Conservation (phyloP, 2,113 vertebrate species). For the Alligator sinensis region DNA sequence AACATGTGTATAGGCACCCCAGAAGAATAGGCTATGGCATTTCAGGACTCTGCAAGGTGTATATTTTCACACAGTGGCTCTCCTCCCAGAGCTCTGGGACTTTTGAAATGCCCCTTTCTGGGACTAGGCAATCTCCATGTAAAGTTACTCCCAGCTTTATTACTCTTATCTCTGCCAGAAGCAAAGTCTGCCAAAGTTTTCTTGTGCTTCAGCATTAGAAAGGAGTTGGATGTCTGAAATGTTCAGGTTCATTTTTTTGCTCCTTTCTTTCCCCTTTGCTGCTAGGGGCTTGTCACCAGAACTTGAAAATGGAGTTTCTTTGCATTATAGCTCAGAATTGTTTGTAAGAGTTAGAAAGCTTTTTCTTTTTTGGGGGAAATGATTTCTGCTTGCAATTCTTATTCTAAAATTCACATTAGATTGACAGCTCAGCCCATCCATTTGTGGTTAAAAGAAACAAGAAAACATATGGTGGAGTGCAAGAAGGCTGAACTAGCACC, state of each 20-base stretch:
- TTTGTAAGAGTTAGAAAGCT: not conserved
- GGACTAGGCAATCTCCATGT: no score
- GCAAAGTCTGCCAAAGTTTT: not conserved
- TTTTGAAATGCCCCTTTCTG: not conserved
- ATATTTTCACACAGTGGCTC: not conserved
- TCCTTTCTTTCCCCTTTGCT: no score
- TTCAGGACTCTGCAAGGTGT: not conserved
- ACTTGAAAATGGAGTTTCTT: not conserved
- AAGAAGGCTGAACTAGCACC: not conserved
- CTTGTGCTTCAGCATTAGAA: not conserved
- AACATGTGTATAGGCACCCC: no score
- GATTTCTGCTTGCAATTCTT: not conserved
- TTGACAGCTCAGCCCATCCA: not conserved
- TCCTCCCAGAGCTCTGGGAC: not conserved
- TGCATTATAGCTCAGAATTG: not conserved
- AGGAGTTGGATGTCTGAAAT: not conserved
- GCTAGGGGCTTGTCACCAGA: not conserved
- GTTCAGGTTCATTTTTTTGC: no score
- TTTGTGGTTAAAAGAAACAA: accelerated
- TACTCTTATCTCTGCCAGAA: not conserved
- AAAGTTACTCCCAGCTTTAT: not conserved
- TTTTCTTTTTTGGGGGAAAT: not conserved
- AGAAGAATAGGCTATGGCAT: not conserved
- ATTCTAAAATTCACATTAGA: not conserved
- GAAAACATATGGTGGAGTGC: not conserved